Evolutionary conservation across 2,797 vertebrate genomes (phyloP).

Genomic region (Pantherophis vulpinus): DNA sequence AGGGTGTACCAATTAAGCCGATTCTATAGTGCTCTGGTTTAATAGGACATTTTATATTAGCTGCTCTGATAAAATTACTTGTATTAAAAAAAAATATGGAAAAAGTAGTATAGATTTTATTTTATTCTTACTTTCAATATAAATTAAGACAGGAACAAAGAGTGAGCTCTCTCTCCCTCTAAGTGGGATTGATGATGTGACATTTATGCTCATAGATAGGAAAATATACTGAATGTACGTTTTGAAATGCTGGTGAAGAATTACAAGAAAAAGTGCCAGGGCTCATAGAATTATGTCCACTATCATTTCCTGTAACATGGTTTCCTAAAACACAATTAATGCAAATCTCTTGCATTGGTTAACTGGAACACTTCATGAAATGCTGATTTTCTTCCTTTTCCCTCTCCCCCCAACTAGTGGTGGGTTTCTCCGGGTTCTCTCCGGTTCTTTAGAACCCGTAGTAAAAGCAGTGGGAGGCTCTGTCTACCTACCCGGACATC

Average conservation of each 20-base stretch:
- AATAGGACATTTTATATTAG: conserved; percentile 40
- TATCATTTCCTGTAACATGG: not conserved
- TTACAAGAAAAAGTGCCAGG: conserved; percentile 38
- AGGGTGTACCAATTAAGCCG: conserved; percentile 48
- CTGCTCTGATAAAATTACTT: conserved; percentile 35
- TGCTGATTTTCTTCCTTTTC: not conserved
- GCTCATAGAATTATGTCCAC: conserved; percentile 1
- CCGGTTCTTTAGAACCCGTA: no score
- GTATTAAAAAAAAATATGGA: conserved; percentile 33
- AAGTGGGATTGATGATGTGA: not conserved
- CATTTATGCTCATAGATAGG: conserved; percentile 30
- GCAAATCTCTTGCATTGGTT: not conserved
- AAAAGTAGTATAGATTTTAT: conserved; percentile 31
- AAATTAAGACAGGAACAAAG: conserved; percentile 13
- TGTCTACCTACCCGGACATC: no score
- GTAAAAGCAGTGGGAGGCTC: no score
- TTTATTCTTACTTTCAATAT: conserved; percentile 49
- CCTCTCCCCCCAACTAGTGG: not conserved
- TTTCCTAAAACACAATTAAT: not conserved
- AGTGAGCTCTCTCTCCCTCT: conserved; percentile 33
- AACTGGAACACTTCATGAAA: not conserved
- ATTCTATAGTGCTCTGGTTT: conserved; percentile 44
- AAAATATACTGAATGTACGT: conserved; percentile 22
- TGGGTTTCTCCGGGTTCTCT: no score
- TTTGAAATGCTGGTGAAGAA: conserved; percentile 35